Evolutionary conservation across 2,113 vertebrate species (phyloP).

Genomic region (Galeopterus variegatus): DNA sequence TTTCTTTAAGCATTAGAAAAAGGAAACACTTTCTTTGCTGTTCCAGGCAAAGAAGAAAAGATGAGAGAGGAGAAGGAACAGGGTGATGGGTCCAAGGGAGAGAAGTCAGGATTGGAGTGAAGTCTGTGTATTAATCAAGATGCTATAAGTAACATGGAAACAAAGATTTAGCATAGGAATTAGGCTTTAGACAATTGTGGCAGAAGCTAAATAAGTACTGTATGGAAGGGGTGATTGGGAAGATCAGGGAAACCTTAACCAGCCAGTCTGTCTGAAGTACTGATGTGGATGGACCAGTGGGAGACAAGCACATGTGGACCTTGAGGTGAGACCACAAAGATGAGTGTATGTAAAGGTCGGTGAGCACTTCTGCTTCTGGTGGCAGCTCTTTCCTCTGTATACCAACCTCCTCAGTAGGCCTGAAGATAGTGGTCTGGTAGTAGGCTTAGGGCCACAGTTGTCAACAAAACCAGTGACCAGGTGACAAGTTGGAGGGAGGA

Average conservation of each 20-base stretch:
- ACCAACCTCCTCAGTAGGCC: not conserved
- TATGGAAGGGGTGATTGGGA: not conserved
- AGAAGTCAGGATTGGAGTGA: not conserved
- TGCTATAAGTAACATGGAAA: not conserved
- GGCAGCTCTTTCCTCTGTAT: not conserved
- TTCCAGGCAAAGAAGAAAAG: not conserved
- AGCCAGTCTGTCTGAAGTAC: not conserved
- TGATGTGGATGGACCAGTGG: not conserved
- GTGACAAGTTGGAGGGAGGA: not conserved
- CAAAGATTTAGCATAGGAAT: not conserved
- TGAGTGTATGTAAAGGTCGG: not conserved
- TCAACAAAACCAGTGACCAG: not conserved
- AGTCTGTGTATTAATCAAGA: not conserved
- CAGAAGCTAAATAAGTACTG: not conserved
- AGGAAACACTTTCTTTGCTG: not conserved
- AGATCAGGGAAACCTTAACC: not conserved
- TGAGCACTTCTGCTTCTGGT: not conserved
- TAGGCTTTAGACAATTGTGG: not conserved
- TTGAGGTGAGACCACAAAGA: not conserved
- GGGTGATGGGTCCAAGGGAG: not conserved
- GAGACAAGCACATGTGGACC: fast-evolving
- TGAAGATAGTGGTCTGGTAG: not conserved
- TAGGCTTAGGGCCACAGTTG: not conserved
- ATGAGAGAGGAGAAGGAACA: not conserved
- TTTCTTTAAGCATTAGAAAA: not conserved